Conservation (phyloP, 2,888 invertebrate species). For the Zygaena filipendulae region DNA sequence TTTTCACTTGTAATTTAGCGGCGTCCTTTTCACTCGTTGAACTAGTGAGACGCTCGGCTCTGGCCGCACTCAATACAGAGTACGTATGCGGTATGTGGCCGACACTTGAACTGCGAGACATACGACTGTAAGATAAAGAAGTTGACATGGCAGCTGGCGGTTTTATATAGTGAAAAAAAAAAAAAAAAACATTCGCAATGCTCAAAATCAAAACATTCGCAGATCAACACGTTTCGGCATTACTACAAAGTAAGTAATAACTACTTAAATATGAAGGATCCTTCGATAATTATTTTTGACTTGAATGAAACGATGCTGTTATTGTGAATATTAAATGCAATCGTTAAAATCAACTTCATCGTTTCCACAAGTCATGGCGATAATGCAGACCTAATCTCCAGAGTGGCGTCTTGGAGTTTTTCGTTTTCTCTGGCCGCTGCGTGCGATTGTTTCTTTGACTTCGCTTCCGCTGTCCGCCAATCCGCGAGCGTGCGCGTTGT, state of each 20-base stretch:
- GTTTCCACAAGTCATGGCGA: slow-evolving; percentile 25
- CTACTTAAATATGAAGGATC: slow-evolving; percentile 45
- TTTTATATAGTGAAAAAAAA: too few species aligned
- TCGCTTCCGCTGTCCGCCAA: slow-evolving; percentile 87
- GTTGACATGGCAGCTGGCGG: slow-evolving; percentile 11
- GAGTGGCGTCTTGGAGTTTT: slow-evolving; percentile 82
- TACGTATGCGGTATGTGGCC: slow-evolving; percentile 67
- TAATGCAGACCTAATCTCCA: slow-evolving; percentile 52
- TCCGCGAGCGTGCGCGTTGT: slow-evolving; percentile 83
- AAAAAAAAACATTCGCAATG: slow-evolving; percentile 4
- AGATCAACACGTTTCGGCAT: slow-evolving; percentile 25
- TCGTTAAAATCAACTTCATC: slow-evolving; percentile 7
- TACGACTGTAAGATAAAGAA: slow-evolving; percentile 37
- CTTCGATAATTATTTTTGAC: slow-evolving; percentile 31
- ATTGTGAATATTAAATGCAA: slow-evolving; percentile 3
- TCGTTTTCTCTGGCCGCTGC: slow-evolving; percentile 90
- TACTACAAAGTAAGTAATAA: slow-evolving; percentile 25
- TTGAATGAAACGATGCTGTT: slow-evolving; percentile 22
- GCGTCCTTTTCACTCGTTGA: slow-evolving; percentile 70
- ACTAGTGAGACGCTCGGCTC: slow-evolving; percentile 41
- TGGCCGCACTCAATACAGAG: slow-evolving; percentile 51
- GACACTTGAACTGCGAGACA: slow-evolving; percentile 66
- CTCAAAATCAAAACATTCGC: slow-evolving; percentile 24
- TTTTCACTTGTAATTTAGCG: slow-evolving; percentile 86
- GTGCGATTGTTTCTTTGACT: slow-evolving; percentile 91